Percentiles rank a stretch among this genome's conserved stretches.
phyloP scores from a whole-genome alignment of 1,140 invertebrate species.

The Drosophila navojoa region DNA sequence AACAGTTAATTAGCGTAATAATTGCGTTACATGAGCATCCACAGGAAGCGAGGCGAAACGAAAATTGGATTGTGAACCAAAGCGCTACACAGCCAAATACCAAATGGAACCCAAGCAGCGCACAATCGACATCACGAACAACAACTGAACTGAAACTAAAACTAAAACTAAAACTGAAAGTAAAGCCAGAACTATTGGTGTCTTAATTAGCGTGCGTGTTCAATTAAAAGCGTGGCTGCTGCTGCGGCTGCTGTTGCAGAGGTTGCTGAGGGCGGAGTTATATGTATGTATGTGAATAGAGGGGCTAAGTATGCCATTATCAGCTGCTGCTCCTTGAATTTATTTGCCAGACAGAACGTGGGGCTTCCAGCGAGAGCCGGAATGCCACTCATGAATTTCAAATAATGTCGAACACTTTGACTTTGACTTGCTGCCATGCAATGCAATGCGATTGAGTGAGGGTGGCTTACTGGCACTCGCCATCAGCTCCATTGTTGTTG shows the following conservation, averaged over 20 bases:
- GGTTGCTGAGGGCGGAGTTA: neutral
- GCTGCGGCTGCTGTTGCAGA: neutral
- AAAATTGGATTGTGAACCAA: slow-evolving; percentile 45
- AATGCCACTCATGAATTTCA: slow-evolving; percentile 80
- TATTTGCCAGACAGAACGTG: slow-evolving; percentile 62
- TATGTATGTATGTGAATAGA: slow-evolving; percentile 11
- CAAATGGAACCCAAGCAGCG: slow-evolving; percentile 1
- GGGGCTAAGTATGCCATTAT: slow-evolving; percentile 65
- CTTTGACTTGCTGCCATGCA: slow-evolving; percentile 73
- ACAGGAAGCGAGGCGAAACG: slow-evolving; percentile 32
- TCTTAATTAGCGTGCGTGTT: slow-evolving; percentile 81
- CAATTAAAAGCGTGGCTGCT: slow-evolving; percentile 58
- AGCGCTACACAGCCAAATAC: neutral
- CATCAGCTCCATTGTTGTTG: slow-evolving; percentile 8
- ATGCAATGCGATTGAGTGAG: slow-evolving; percentile 60
- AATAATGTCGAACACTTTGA: slow-evolving; percentile 82
- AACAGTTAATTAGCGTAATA: slow-evolving; percentile 79
- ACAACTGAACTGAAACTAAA: neutral
- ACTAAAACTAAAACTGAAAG: slow-evolving; percentile 58
- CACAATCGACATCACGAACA: slow-evolving; percentile 30
- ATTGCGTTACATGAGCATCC: slow-evolving; percentile 61
- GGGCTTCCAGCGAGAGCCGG: slow-evolving; percentile 27
- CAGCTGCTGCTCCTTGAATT: slow-evolving; percentile 75
- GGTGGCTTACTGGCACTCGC: slow-evolving; percentile 35
- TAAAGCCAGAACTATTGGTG: slow-evolving; percentile 68